phyloP scores from a whole-genome alignment of 2,797 vertebrate genomes.

The Gobio occitaniae region DNA sequence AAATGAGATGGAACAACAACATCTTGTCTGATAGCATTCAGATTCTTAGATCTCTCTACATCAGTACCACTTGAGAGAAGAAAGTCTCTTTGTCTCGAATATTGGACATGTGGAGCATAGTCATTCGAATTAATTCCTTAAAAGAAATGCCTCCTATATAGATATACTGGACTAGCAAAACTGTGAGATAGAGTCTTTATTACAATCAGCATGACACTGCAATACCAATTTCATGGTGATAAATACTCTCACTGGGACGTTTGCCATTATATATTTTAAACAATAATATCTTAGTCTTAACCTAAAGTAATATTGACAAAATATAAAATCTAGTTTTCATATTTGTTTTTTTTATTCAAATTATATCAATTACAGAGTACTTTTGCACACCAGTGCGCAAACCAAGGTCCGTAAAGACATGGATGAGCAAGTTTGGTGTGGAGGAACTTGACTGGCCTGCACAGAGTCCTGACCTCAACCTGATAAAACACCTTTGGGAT shows the following conservation, averaged over 20 bases:
- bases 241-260: background rate
- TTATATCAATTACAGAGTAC: no score
- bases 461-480: no score
- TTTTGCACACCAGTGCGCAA: no score
- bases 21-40: slow-evolving; percentile 61
- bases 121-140: background rate
- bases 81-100: slow-evolving; percentile 39
- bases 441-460: no score
- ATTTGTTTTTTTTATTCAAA: no score
- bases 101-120: background rate
- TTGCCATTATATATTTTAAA: no score
- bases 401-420: no score
- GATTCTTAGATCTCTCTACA: slow-evolving; percentile 46
- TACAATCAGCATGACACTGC: background rate
- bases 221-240: background rate
- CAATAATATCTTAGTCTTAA: no score
- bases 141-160: background rate
- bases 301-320: no score
- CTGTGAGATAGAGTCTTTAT: background rate
- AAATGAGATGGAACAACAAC: slow-evolving; percentile 53
- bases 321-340: no score
- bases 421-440: no score
- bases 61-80: slow-evolving; percentile 32
- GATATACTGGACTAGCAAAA: background rate
- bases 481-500: no score